A percentile compares a stretch with the other conserved stretches of the same genome.
These are phyloP conservation scores for Mustela lutreola DNA, from an alignment of 2,113 vertebrate genomes.

Conservation along the genomic window DNA sequence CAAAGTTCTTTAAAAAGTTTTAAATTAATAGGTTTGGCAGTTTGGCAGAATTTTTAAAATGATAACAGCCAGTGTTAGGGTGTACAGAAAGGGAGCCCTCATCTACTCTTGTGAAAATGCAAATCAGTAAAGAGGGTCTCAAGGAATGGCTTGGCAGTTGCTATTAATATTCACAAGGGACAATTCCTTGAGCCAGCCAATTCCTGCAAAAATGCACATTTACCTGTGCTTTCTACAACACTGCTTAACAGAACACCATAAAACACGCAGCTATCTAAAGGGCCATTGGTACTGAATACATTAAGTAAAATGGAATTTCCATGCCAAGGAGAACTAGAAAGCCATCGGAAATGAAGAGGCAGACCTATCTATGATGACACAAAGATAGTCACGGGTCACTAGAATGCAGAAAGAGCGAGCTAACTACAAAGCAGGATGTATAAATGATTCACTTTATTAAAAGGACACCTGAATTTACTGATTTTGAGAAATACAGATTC, in stretches of 20 bases:
- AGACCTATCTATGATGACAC: neutral
- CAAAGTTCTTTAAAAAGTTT: neutral
- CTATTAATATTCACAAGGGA: neutral
- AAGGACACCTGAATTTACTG: neutral
- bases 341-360: neutral
- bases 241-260: neutral
- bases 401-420: neutral
- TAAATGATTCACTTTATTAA: neutral
- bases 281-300: neutral
- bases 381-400: neutral
- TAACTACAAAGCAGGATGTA: neutral
- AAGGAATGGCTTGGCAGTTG: neutral
- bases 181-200: neutral
- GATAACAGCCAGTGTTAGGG: neutral
- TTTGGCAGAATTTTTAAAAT: neutral
- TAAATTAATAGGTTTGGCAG: neutral
- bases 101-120: neutral
- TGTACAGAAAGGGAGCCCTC: neutral
- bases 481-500: neutral
- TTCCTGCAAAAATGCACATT: neutral
- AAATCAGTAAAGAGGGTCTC: neutral
- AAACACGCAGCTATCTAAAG: neutral
- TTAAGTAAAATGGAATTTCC: conserved; percentile 15
- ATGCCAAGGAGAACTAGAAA: neutral
- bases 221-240: neutral